A percentile compares a stretch with the other conserved stretches of the same genome.
These are phyloP conservation scores for Chaetogeoica ovagalla DNA, from an alignment of 2,888 invertebrate genomes.

Conservation along the genomic window DNA sequence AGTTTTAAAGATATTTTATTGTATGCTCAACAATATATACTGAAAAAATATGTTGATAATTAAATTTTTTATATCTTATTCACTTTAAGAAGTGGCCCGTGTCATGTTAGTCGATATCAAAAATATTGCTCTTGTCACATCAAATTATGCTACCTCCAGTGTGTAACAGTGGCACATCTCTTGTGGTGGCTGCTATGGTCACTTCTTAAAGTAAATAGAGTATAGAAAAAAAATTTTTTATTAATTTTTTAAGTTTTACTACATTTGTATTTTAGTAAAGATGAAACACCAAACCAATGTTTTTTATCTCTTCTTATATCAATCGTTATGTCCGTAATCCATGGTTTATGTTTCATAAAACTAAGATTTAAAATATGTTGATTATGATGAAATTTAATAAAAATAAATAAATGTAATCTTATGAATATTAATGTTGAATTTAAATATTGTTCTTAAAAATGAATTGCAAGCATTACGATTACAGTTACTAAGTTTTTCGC, in stretches of 20 bases:
- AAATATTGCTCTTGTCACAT: no score
- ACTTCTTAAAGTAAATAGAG: no score
- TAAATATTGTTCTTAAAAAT: no score
- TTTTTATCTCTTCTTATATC: not conserved
- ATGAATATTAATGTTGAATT: no score
- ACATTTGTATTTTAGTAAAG: not conserved
- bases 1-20: constrained; percentile 26
- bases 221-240: constrained; percentile 8
- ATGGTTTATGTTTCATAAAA: not conserved
- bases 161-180: no score
- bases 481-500: no score
- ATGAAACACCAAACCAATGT: not conserved
- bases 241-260: not conserved
- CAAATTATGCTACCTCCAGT: no score
- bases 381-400: not conserved
- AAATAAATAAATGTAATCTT: not conserved
- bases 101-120: no score
- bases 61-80: constrained; percentile 16
- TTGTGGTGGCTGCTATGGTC: no score
- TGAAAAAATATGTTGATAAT: constrained; percentile 23
- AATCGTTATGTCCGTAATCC: not conserved
- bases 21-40: constrained; percentile 40
- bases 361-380: not conserved
- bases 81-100: no score
- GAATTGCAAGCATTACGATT: no score